A percentile compares a stretch with the other conserved stretches of the same genome.
Evolutionary conservation across 2,797 vertebrate species (phyloP).

Genomic region (Parauchenoglanis ngamensis): DNA sequence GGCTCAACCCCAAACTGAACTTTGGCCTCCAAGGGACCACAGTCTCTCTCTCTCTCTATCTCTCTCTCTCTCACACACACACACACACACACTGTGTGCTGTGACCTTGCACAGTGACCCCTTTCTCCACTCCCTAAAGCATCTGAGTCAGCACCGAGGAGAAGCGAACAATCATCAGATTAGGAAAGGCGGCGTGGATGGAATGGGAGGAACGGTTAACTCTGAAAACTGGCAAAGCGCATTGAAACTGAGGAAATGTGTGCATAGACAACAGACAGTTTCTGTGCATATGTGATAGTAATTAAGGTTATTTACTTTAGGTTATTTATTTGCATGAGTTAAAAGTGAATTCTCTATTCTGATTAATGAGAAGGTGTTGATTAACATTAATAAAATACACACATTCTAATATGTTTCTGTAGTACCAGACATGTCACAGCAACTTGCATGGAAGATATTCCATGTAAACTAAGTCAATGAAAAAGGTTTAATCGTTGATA

Average conservation of each 20-base stretch:
- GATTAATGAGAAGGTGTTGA: background rate
- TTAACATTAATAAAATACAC: no score
- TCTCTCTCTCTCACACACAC: background rate
- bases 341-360: background rate
- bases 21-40: conserved; percentile 43
- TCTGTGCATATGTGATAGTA: background rate
- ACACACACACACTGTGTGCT: background rate
- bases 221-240: background rate
- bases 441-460: background rate
- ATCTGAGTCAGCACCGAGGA: conserved; percentile 49
- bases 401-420: background rate
- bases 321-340: background rate
- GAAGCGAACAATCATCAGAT: conserved; percentile 44
- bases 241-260: background rate
- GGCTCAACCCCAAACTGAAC: conserved; percentile 47
- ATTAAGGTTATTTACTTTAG: background rate
- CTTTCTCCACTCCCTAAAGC: conserved; percentile 17
- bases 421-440: background rate
- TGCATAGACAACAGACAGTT: background rate
- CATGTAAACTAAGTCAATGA: background rate
- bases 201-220: conserved; percentile 14
- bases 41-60: conserved; percentile 11
- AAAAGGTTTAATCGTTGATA: background rate
- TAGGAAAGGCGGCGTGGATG: conserved; percentile 31
- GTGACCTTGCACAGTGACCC: background rate